Percentiles rank a stretch among this genome's conserved stretches.
Evolutionary conservation across 2,113 vertebrate species (phyloP).

Genomic region (Pseudopipra pipra): DNA sequence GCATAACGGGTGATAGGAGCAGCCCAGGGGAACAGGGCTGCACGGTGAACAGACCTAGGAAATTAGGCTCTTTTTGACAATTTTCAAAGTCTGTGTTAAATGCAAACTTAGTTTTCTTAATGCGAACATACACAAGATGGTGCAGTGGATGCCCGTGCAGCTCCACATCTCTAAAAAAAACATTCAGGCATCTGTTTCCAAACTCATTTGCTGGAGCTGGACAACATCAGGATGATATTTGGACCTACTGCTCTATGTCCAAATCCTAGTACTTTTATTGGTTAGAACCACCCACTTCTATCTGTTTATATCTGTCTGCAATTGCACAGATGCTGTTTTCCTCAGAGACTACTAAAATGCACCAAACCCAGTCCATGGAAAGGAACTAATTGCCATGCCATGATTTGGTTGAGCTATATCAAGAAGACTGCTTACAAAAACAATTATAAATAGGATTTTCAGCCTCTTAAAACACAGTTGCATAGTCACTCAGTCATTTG

Average conservation of each 20-base stretch:
- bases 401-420: not conserved
- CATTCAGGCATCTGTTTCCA: not conserved
- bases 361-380: not conserved
- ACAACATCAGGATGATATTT: not conserved
- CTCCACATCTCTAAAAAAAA: not conserved
- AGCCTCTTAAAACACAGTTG: not conserved
- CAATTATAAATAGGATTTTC: not conserved
- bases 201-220: not conserved
- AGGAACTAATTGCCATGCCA: not conserved
- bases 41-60: not conserved
- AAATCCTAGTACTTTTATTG: not conserved
- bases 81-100: not conserved
- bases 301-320: not conserved
- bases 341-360: not conserved
- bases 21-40: not conserved
- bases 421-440: not conserved
- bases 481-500: accelerated
- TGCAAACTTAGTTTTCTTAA: not conserved
- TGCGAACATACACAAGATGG: not conserved
- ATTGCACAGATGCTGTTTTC: not conserved
- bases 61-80: not conserved
- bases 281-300: not conserved
- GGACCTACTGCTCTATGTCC: not conserved
- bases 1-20: not conserved
- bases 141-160: not conserved